Percentiles rank a stretch among this genome's conserved stretches.
Evolutionary conservation across 2,888 invertebrate genomes (phyloP).

Genomic region (Rosalia funebris): DNA sequence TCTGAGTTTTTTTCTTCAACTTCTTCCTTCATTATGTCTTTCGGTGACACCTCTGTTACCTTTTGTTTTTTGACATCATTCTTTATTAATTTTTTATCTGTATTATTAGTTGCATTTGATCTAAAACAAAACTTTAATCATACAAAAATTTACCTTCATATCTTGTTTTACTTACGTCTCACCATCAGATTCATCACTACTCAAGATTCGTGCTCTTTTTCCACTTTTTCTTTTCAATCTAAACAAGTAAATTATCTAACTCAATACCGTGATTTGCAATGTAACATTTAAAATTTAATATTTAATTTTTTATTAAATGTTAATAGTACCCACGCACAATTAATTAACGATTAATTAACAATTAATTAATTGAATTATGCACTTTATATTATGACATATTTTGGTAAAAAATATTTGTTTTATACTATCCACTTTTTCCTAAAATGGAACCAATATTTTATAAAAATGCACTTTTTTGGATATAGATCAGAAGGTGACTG

Average conservation of each 20-base stretch:
- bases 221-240: conserved; percentile 16
- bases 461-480: no score
- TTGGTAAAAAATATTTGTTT: no score
- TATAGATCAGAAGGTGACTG: no score
- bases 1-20: conserved; percentile 5
- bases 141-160: neutral
- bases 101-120: neutral
- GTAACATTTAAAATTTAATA: no score
- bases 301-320: no score
- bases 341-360: no score
- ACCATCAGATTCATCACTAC: conserved; percentile 43
- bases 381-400: no score
- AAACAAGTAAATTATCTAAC: neutral
- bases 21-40: conserved; percentile 10
- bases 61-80: conserved; percentile 12
- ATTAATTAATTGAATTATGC: no score
- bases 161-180: conserved; percentile 37
- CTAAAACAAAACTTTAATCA: neutral
- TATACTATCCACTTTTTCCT: no score
- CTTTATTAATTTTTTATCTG: conserved; percentile 16
- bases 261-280: no score
- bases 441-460: no score
- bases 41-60: conserved; percentile 2
- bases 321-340: no score
- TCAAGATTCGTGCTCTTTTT: conserved; percentile 39